Percentiles rank a stretch among this genome's conserved stretches.
Conservation (phyloP, 2,888 invertebrate genomes). For the Drosophila flavopinicola region DNA sequence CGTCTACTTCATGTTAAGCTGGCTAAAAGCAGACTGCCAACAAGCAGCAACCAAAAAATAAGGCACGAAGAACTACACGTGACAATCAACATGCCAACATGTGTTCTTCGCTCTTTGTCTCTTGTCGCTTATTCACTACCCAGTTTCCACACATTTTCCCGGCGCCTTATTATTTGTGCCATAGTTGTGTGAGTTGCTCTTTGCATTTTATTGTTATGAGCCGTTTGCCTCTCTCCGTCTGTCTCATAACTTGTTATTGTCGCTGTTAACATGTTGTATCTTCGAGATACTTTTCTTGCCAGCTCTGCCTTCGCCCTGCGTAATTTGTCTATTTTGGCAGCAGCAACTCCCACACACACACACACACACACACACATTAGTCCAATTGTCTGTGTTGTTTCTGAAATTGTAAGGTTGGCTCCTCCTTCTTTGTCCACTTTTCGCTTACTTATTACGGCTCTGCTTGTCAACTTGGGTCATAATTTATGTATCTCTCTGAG, state of each 20-base stretch:
- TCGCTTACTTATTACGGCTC: slow-evolving; percentile 1
- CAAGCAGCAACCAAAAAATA: too few relatives aligned
- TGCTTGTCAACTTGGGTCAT: slow-evolving; percentile 40
- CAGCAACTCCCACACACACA: slow-evolving; percentile 2
- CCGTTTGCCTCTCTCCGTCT: slow-evolving; percentile 30
- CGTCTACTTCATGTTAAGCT: slow-evolving; percentile 42
- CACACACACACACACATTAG: slow-evolving; percentile 16
- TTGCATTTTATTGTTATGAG: slow-evolving; percentile 73
- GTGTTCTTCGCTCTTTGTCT: slow-evolving; percentile 30
- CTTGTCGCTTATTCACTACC: background rate
- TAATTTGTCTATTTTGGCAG: slow-evolving; percentile 53
- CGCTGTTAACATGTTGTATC: slow-evolving; percentile 71
- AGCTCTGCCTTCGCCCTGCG: slow-evolving; percentile 12
- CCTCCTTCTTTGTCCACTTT: slow-evolving; percentile 4
- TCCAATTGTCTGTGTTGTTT: slow-evolving; percentile 40
- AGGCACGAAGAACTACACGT: slow-evolving; percentile 51
- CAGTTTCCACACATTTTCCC: slow-evolving; percentile 1
- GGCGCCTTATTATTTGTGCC: slow-evolving; percentile 60
- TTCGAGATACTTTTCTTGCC: slow-evolving; percentile 34
- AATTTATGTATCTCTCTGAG: slow-evolving; percentile 52
- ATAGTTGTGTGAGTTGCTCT: slow-evolving; percentile 70
- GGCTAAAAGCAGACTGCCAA: slow-evolving; percentile 41
- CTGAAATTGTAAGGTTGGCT: slow-evolving; percentile 19
- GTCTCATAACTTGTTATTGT: slow-evolving; percentile 76
- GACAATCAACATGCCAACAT: slow-evolving; percentile 74